A percentile compares a stretch with the other conserved stretches of the same genome.
Conservation (phyloP, 2,113 vertebrate genomes). For the Rattus rattus region DNA sequence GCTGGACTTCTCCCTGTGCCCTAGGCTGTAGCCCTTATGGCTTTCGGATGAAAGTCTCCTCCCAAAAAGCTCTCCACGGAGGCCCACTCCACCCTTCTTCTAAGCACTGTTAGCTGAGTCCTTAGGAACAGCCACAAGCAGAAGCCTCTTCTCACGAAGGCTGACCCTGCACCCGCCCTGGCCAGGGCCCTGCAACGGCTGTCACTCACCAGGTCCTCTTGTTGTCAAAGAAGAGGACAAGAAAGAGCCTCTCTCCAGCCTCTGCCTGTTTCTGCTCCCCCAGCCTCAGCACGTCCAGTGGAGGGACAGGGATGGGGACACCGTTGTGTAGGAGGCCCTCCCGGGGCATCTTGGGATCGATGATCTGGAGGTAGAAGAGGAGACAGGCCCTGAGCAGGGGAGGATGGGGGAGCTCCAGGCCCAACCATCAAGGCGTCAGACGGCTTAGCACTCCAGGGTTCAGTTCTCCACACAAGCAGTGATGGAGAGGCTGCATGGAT, state of each 20-base stretch:
- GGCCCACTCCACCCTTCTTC: background rate
- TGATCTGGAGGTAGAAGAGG: conserved; percentile 89
- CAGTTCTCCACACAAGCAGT: background rate
- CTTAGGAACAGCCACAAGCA: background rate
- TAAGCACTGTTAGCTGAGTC: background rate
- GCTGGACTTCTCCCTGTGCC: background rate
- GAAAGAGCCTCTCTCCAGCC: conserved; percentile 93
- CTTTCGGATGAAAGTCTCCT: background rate
- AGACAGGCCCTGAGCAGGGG: background rate
- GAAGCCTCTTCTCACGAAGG: background rate
- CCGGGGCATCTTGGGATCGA: conserved; percentile 97
- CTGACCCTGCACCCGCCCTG: background rate
- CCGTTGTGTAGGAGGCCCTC: conserved; percentile 98
- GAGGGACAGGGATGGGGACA: conserved; percentile 97
- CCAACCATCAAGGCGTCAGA: background rate
- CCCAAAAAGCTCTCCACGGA: background rate
- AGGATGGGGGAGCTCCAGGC: background rate
- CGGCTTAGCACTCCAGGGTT: background rate
- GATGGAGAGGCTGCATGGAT: background rate
- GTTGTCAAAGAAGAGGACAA: conserved; percentile 99
- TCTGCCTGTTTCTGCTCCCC: conserved; percentile 96
- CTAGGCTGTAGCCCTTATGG: background rate
- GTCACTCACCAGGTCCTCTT: conserved; percentile 97
- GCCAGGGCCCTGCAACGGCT: background rate
- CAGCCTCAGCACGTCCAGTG: conserved; percentile 93